Evolutionary conservation across 2,888 invertebrate genomes (phyloP).

Genomic region (Malthinus flaveolus): DNA sequence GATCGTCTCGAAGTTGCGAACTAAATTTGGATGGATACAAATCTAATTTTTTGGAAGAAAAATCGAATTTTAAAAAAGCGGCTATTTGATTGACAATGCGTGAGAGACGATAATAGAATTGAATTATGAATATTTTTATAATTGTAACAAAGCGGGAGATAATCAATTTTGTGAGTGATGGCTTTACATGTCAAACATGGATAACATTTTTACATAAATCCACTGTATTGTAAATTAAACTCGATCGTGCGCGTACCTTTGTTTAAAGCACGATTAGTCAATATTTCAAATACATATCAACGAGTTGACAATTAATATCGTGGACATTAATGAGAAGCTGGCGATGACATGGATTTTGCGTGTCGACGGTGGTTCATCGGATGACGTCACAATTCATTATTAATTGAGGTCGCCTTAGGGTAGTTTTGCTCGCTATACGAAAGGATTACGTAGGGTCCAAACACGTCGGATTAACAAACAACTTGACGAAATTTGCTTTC

Average conservation of each 20-base stretch:
- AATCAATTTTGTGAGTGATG: slow-evolving; percentile 4
- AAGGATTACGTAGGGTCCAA: slow-evolving; percentile 27
- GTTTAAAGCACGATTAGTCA: slow-evolving; percentile 24
- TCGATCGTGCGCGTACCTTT: slow-evolving; percentile 12
- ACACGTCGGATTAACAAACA: slow-evolving; percentile 21
- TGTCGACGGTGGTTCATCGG: slow-evolving; percentile 30
- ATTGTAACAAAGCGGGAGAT: slow-evolving; percentile 4
- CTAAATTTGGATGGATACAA: no score
- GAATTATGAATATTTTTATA: slow-evolving; percentile 5
- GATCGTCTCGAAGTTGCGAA: no score
- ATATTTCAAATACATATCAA: slow-evolving; percentile 29
- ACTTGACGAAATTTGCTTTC: slow-evolving; percentile 27
- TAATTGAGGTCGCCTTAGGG: slow-evolving; percentile 34
- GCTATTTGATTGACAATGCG: no score
- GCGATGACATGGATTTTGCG: slow-evolving; percentile 36
- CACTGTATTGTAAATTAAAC: slow-evolving; percentile 15
- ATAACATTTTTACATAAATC: slow-evolving; percentile 4
- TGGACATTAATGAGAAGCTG: slow-evolving; percentile 34
- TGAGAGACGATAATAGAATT: background rate
- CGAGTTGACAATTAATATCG: slow-evolving; percentile 29
- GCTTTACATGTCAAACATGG: slow-evolving; percentile 7
- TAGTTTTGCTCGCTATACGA: slow-evolving; percentile 23
- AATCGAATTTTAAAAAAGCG: no score
- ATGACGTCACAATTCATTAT: slow-evolving; percentile 33
- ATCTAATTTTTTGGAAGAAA: no score